Evolutionary conservation across 2,113 vertebrate species (phyloP), one percentile per base, ranked within the genome.

Genomic region (Gymnogyps californianus): DNA sequence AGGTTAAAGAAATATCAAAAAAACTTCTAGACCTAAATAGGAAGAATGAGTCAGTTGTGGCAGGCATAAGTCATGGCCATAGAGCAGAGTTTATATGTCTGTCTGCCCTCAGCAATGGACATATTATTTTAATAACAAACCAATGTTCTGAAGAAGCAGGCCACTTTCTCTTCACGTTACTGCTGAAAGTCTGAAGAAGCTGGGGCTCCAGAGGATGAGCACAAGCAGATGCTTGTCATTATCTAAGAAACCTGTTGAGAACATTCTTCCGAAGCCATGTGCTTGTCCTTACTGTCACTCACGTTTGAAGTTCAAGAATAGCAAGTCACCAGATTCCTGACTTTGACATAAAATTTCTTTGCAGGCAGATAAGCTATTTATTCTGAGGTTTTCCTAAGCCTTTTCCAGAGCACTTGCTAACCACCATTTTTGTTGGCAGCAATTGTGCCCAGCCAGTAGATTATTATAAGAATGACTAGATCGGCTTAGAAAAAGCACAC

Each of bases 101-200:
- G 10, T 90, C 70, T 79, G 82, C 74, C 59, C 51, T 89, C 42
- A 90, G 54, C 70, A 86, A 25, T 36, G 59, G 44, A 32, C 14
- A 15, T 84, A 88, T 34, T 90, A 66, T 90, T 79, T 90, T 80
- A 86, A 93, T 89, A 93, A 89, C 22, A 72, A 86, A 34, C 14
- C n/a, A 36, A 16, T 81, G 26, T 62, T 94, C 42, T 92, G 83
- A 93, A 88, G 78, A 89, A 95, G 52, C 40, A 70, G 26, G 40
- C 52, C 20, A 47, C 55, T 89, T 97, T 92, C 79, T 92, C 44
- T 96, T 92, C 79, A 83, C 20, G 11, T 93, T 84, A 91, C 59
- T 89, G 52, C 47, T 74, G 65, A 34, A 70, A 80, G 28, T 85
- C 65, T 81, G 52, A 83, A 93, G 77, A 77, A 78, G 4, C 36